These are phyloP conservation scores for Hylaeus volcanicus DNA, from an alignment of 1,140 invertebrate species.

Conservation along the genomic window DNA sequence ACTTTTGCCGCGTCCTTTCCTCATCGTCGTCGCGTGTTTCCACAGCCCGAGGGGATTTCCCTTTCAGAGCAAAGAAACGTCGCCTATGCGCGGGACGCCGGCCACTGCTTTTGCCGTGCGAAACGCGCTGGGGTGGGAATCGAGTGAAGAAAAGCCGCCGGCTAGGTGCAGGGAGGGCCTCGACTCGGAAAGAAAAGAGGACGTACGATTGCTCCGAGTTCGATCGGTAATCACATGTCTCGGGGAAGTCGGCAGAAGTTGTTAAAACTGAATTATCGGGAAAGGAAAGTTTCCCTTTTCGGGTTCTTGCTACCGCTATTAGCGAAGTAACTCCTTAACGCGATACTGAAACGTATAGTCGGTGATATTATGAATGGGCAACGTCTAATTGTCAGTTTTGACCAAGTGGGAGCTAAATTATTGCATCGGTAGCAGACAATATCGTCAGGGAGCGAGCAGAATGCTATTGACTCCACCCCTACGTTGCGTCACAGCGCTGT, in stretches of 20 bases:
- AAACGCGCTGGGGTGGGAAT: constrained; percentile 9
- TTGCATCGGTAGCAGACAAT: no score
- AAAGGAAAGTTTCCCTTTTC: not conserved
- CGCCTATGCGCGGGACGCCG: not conserved
- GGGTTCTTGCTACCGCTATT: not conserved
- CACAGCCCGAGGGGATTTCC: constrained; percentile 17
- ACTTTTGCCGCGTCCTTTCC: constrained; percentile 32
- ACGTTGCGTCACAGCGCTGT: no score
- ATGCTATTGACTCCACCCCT: no score
- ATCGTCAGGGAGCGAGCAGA: no score
- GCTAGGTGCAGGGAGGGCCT: not conserved
- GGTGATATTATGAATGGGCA: no score
- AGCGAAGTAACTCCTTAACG: not conserved
- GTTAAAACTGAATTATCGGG: not conserved
- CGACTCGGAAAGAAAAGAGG: not conserved
- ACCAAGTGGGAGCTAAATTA: no score
- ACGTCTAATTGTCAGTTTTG: no score
- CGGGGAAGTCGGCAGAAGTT: not conserved
- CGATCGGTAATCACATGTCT: constrained; percentile 4
- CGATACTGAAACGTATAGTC: not conserved
- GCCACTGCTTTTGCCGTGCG: not conserved
- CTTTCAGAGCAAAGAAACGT: constrained; percentile 6
- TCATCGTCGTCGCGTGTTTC: constrained; percentile 8
- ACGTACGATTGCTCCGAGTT: not conserved
- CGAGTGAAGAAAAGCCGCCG: not conserved